These are phyloP conservation scores for Eudemis profundana DNA, from an alignment of 2,888 invertebrate species.

Conservation along the genomic window DNA sequence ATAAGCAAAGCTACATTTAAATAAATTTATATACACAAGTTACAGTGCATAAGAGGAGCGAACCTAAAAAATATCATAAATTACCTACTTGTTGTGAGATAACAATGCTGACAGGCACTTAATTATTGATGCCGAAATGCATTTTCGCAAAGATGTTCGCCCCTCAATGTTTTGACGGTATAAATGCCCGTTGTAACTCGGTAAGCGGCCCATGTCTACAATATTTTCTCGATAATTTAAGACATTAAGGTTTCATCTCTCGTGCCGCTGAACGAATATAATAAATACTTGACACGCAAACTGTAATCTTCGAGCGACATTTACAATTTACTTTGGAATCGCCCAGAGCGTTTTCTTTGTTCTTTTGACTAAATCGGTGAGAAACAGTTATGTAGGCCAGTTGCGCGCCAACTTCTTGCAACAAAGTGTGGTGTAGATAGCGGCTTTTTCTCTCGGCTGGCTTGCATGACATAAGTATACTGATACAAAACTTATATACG, in stretches of 20 bases:
- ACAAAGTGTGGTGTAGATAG: slow-evolving; percentile 8
- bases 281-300: slow-evolving; percentile 59
- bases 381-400: slow-evolving; percentile 26
- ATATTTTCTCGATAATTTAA: slow-evolving; percentile 63
- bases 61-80: slow-evolving; percentile 28
- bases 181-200: slow-evolving; percentile 57
- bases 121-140: slow-evolving; percentile 56
- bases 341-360: slow-evolving; percentile 30
- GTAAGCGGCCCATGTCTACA: slow-evolving; percentile 59
- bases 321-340: slow-evolving; percentile 36
- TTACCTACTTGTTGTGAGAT: slow-evolving; percentile 32
- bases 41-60: background rate
- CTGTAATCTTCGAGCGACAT: slow-evolving; percentile 36
- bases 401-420: background rate
- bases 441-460: background rate
- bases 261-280: slow-evolving; percentile 44
- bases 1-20: too few relatives aligned
- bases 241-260: slow-evolving; percentile 62
- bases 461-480: background rate
- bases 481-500: too few relatives aligned
- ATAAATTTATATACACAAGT: background rate
- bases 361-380: slow-evolving; percentile 24
- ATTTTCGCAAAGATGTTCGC: slow-evolving; percentile 54
- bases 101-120: slow-evolving; percentile 48
- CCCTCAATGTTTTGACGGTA: slow-evolving; percentile 60